phyloP scores from a whole-genome alignment of 2,888 invertebrate genomes.

The Lysandra coridon region DNA sequence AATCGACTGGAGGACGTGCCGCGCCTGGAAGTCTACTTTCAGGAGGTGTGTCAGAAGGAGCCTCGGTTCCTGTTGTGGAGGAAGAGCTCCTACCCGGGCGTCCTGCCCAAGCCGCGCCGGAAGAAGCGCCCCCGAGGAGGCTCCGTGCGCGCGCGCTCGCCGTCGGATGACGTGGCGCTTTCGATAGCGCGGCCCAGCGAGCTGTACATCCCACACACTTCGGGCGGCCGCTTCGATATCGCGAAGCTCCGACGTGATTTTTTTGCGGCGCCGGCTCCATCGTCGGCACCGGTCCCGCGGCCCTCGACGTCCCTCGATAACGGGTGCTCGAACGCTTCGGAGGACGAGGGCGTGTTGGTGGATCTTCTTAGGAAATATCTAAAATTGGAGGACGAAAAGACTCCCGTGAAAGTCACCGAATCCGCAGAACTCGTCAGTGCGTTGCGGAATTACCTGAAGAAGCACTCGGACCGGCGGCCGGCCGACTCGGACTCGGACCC shows the following conservation, averaged over 20 bases:
- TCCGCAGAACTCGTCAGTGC: constrained; percentile 84
- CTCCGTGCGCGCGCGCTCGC: constrained; percentile 84
- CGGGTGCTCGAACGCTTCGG: constrained; percentile 55
- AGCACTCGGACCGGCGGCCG: constrained; percentile 62
- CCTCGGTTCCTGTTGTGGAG: constrained; percentile 90
- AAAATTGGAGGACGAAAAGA: constrained; percentile 79
- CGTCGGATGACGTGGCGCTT: constrained; percentile 82
- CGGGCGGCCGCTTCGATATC: constrained; percentile 84
- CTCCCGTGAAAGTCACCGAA: constrained; percentile 69
- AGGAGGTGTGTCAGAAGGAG: constrained; percentile 89
- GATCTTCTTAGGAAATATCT: constrained; percentile 85
- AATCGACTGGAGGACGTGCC: constrained; percentile 88
- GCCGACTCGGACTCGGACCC: constrained; percentile 60
- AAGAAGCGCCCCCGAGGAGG: constrained; percentile 83
- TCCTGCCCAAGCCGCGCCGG: constrained; percentile 80
- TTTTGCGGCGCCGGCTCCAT: constrained; percentile 73
- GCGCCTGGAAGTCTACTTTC: constrained; percentile 91
- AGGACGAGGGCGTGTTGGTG: constrained; percentile 80
- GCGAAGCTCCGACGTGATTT: constrained; percentile 85
- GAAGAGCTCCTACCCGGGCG: constrained; percentile 90
- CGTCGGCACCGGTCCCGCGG: constrained; percentile 54
- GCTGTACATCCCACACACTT: constrained; percentile 71
- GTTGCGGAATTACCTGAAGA: constrained; percentile 80
- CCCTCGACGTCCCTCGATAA: constrained; percentile 53
- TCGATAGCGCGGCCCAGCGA: constrained; percentile 71